These are phyloP conservation scores for Acanthacorydalis orientalis DNA, from an alignment of 2,888 invertebrate genomes.

Conservation along the genomic window DNA sequence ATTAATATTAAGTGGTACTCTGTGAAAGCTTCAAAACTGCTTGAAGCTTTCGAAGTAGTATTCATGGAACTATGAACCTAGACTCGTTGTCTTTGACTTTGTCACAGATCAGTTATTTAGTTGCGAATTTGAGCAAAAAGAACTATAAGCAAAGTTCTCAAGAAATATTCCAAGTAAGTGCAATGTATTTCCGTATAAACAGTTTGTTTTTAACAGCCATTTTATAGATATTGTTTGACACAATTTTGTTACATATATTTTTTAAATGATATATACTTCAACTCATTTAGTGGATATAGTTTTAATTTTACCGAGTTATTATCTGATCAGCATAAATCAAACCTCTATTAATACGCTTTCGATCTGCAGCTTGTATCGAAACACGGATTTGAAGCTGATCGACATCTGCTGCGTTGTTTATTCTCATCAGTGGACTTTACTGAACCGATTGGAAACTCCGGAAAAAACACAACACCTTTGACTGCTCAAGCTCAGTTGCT, in stretches of 20 bases:
- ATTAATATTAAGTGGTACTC: constrained; percentile 47
- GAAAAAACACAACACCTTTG: constrained; percentile 36
- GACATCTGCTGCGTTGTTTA: constrained; percentile 89
- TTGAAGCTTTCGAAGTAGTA: constrained; percentile 87
- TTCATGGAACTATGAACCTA: constrained; percentile 92
- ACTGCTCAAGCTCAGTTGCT: constrained; percentile 53
- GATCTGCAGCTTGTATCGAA: constrained; percentile 64
- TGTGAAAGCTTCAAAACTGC: constrained; percentile 82
- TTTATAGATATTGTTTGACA: background rate
- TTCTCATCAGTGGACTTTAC: constrained; percentile 78
- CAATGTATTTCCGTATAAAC: constrained; percentile 5
- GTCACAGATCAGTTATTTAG: constrained; percentile 96
- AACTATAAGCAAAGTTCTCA: constrained; percentile 81
- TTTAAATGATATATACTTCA: no score
- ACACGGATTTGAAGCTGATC: constrained; percentile 93
- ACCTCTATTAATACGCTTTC: background rate
- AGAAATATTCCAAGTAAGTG: constrained; percentile 78
- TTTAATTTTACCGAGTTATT: no score
- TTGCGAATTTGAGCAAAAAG: constrained; percentile 89
- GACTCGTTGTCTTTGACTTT: constrained; percentile 97
- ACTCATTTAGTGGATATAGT: no score
- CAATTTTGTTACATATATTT: background rate
- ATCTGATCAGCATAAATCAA: no score
- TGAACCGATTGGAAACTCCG: constrained; percentile 34
- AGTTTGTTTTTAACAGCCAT: constrained; percentile 3